Conservation (phyloP, 2,888 invertebrate genomes). For the Lymantria monacha region DNA sequence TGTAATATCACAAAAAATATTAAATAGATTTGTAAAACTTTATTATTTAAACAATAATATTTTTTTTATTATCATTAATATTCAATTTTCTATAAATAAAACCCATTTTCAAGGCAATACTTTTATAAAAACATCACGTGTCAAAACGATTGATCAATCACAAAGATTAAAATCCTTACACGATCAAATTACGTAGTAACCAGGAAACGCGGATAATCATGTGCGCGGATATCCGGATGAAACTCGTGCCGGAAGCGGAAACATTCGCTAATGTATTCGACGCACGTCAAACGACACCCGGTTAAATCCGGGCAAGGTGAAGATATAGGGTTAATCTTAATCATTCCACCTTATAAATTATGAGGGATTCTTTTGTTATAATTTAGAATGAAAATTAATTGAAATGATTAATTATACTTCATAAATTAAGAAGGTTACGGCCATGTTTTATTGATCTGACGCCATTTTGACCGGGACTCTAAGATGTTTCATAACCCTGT, state of each 20-base stretch:
- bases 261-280: slow-evolving; percentile 68
- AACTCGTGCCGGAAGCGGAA: slow-evolving; percentile 40
- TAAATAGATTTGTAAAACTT: too few species aligned
- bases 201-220: slow-evolving; percentile 54
- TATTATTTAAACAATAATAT: too few species aligned
- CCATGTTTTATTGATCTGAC: slow-evolving; percentile 15
- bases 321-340: slow-evolving; percentile 77
- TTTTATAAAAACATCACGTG: slow-evolving; percentile 3
- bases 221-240: slow-evolving; percentile 56
- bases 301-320: slow-evolving; percentile 74
- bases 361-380: slow-evolving; percentile 51
- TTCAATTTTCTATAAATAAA: not conserved
- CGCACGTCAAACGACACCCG: slow-evolving; percentile 69
- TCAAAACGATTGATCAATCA: slow-evolving; percentile 25
- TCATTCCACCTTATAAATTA: slow-evolving; percentile 70
- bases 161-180: slow-evolving; percentile 44
- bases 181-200: slow-evolving; percentile 44
- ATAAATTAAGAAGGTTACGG: slow-evolving; percentile 27
- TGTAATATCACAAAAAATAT: too few species aligned
- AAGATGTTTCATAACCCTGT: slow-evolving; percentile 20
- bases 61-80: too few species aligned
- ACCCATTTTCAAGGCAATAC: not conserved
- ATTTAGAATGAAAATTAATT: slow-evolving; percentile 41
- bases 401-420: slow-evolving; percentile 31
- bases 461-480: slow-evolving; percentile 13